Evolutionary conservation across 2,797 vertebrate species (phyloP).

Genomic region (Lacerta agilis): DNA sequence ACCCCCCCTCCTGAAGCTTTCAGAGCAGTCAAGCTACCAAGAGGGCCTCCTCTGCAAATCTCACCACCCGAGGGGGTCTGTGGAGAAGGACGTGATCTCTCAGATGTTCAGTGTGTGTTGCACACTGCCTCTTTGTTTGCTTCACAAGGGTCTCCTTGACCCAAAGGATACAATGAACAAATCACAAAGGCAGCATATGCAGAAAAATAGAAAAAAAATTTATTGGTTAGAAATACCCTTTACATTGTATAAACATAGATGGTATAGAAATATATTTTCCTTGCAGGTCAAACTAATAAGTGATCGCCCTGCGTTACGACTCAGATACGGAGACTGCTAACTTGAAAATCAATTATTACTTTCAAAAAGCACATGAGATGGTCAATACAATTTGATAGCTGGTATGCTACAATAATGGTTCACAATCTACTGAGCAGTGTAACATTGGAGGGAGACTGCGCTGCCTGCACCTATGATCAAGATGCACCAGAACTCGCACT

Average conservation of each 20-base stretch:
- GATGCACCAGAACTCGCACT: background rate
- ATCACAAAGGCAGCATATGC: background rate
- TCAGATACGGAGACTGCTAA: background rate
- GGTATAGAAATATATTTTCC: background rate
- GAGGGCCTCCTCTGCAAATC: too few species aligned
- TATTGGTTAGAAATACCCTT: conserved; percentile 3
- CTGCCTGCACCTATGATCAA: background rate
- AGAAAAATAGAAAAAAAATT: background rate
- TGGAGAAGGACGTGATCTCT: background rate
- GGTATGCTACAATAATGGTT: background rate
- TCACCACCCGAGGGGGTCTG: too few species aligned
- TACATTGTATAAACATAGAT: background rate
- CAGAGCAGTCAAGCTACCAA: background rate
- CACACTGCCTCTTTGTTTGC: background rate
- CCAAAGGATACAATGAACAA: background rate
- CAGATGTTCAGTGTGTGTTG: background rate
- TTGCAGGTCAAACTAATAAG: background rate
- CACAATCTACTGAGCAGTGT: background rate
- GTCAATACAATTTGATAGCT: background rate
- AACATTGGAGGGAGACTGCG: background rate
- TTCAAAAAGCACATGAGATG: background rate
- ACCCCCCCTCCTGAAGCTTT: background rate
- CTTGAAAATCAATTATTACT: background rate
- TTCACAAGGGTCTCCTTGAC: background rate
- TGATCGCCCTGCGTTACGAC: background rate